Evolutionary conservation across 2,888 invertebrate genomes (phyloP), one percentile per base, ranked within the genome.

Genomic region (Scotopteryx bipunctaria): DNA sequence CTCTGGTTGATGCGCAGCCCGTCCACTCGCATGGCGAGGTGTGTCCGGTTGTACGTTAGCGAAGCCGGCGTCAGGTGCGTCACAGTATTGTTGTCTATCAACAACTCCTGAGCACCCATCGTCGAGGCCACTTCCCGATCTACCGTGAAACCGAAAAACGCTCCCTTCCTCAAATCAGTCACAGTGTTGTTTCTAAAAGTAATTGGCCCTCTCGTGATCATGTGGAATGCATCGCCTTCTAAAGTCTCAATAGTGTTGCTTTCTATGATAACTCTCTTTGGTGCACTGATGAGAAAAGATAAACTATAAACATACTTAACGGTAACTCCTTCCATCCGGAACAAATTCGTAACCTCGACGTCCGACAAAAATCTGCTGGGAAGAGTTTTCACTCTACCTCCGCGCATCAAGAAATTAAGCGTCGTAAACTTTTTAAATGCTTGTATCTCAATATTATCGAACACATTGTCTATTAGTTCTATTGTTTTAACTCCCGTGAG

Each of bases 341-440:
- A 92, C 49, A 92, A 89, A 65, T 94, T 91, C 42, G 91, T 91
- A 27, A 96, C 93, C 66, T 94, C 94, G 38, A 96, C 85, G 66
- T 96, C 95, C 49, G 94, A 94, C 73, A 96, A 92, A 49, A 93
- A 92, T 55, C 94, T 91, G 63, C 95, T 95, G 2, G 95, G 95
- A 52, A 95, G 76, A 41, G 86, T 87, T 17, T 86, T 81, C 36
- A 95, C 91, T 6, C 71, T 81, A 14, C 94, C 93, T 2, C 94
- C 93, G 31, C 91, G 89, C 41, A 96, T 78, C 59, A 92, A 86
- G 57, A 96, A 91, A 60, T 92, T 92, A 23, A 92, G 91, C 0
- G 94, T 92, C 16, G 93, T 92, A 71, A 96, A 95, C 80, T 95
- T 95, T 70, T 96, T 96, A 69, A 96, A 95, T 1, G 95, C 93